Evolutionary conservation across 2,113 vertebrate species (phyloP).

Genomic region (Heterotilapia buettikoferi): DNA sequence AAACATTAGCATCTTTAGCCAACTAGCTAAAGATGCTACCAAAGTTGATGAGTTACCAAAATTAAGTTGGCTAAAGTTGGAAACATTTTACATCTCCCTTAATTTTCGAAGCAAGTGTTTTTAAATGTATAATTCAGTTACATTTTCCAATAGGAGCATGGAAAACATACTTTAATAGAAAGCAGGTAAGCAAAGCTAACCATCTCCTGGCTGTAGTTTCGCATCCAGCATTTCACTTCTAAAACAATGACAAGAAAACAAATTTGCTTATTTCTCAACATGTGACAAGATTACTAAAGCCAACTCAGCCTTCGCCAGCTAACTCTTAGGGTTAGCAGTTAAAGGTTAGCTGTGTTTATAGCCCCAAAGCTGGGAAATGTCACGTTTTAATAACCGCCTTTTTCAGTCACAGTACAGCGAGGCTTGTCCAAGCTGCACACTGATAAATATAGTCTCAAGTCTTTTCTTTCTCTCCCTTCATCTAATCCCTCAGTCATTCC

Average conservation of each 20-base stretch:
- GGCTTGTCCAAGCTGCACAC: conserved; percentile 4
- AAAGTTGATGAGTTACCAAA: not conserved
- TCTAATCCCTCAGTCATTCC: conserved; percentile 64
- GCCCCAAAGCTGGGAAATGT: not conserved
- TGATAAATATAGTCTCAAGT: conserved; percentile 58
- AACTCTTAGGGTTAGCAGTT: not conserved
- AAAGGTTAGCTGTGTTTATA: not conserved
- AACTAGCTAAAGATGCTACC: not conserved
- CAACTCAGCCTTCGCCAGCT: not conserved
- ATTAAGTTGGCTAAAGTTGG: not conserved
- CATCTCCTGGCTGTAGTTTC: not conserved
- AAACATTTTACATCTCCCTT: not conserved
- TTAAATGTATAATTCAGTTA: not conserved
- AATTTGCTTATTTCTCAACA: not conserved
- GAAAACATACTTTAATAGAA: not conserved
- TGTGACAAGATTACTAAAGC: not conserved
- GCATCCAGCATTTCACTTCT: not conserved
- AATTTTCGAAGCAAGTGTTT: not conserved
- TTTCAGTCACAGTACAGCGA: not conserved
- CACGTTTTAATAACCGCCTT: not conserved
- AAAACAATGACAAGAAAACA: not conserved
- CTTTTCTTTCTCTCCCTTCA: conserved; percentile 28
- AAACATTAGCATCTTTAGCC: not conserved
- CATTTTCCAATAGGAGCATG: not conserved
- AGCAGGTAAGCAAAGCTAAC: not conserved